Evolutionary conservation across 2,797 vertebrate genomes (phyloP).

Genomic region (Sebastes taczanowskii): DNA sequence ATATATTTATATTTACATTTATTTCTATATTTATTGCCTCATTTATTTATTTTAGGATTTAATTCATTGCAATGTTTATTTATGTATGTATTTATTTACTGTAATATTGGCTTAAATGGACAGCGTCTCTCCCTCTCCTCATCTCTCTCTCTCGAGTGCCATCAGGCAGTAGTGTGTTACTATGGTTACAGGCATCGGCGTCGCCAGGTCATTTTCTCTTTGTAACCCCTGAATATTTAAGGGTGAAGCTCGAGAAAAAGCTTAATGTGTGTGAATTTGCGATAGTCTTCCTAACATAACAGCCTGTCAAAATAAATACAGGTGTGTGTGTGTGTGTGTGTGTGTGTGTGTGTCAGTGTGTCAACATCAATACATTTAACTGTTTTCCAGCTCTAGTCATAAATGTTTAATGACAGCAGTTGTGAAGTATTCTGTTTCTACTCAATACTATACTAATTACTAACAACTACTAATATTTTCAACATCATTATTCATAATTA

Average conservation of each 20-base stretch:
- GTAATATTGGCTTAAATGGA: not conserved
- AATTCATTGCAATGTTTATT: not conserved
- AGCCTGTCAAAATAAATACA: not conserved
- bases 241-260: not conserved
- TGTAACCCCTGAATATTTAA: not conserved
- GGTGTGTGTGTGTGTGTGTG: not conserved
- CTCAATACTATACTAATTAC: too few relatives aligned
- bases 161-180: not conserved
- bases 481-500: too few relatives aligned
- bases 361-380: too few relatives aligned
- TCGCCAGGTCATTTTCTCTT: not conserved
- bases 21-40: not conserved
- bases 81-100: not conserved
- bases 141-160: not conserved
- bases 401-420: not conserved
- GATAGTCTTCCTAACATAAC: not conserved
- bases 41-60: not conserved
- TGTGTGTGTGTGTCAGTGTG: not conserved
- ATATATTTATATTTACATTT: not conserved
- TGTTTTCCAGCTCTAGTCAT: too few relatives aligned
- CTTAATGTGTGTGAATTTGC: not conserved
- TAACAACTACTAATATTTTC: too few relatives aligned
- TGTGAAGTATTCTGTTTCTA: too few relatives aligned
- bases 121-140: not conserved
- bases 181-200: not conserved